These are phyloP conservation scores for Poeciliopsis gracilis DNA, from an alignment of 2,797 vertebrate genomes.

Conservation along the genomic window DNA sequence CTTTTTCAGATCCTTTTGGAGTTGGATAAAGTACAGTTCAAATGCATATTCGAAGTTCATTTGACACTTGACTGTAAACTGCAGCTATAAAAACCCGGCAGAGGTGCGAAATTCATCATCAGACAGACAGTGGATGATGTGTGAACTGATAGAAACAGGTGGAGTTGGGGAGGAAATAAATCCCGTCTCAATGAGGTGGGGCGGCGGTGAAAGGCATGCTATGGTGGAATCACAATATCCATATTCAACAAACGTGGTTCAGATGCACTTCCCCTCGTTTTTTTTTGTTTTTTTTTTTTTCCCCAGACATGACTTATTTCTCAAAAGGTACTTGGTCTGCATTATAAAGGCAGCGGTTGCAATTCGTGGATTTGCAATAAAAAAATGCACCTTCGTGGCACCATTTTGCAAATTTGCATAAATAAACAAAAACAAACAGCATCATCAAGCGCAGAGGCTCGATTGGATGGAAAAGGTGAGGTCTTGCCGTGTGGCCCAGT, in stretches of 20 bases:
- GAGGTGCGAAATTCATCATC: conserved; percentile 40
- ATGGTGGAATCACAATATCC: not conserved
- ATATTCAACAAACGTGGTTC: not conserved
- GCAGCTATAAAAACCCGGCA: conserved; percentile 16
- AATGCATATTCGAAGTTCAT: not conserved
- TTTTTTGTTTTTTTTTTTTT: not conserved
- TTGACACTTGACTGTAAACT: not conserved
- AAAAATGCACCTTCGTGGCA: not conserved
- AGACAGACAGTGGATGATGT: conserved; percentile 32
- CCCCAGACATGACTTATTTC: not conserved
- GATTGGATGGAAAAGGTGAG: not conserved
- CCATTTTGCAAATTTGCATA: not conserved
- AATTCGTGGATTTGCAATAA: not conserved
- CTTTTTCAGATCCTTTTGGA: not conserved
- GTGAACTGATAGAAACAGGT: conserved; percentile 38
- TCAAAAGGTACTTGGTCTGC: not conserved
- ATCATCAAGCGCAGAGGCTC: not conserved
- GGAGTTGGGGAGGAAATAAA: not conserved
- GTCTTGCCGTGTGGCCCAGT: not conserved
- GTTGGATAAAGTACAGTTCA: not conserved
- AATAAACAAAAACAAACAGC: not conserved
- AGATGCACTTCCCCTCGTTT: not conserved
- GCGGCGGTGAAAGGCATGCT: conserved; percentile 8
- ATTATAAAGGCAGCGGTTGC: not conserved
- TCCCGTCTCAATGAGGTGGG: not conserved